Evolutionary conservation across 1,140 invertebrate species (phyloP).

Genomic region (Philotrypesis tridentata): DNA sequence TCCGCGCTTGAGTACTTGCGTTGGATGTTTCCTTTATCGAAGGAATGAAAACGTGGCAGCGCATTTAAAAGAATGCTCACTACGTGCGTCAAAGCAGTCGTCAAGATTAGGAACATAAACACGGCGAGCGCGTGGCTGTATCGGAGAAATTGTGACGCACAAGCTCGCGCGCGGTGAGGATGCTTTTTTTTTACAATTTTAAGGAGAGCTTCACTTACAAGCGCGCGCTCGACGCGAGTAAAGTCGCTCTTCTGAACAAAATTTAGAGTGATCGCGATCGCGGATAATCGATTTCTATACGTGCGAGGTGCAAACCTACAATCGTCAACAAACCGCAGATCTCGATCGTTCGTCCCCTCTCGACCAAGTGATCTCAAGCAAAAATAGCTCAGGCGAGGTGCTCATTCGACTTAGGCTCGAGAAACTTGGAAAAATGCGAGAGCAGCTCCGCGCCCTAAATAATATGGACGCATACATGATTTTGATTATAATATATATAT

Average conservation of each 20-base stretch:
- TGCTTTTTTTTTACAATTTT: too few relatives aligned
- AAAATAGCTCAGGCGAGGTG: conserved; percentile 19
- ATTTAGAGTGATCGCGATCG: too few relatives aligned
- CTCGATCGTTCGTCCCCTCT: too few relatives aligned
- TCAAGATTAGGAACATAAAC: background rate
- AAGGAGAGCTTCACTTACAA: too few relatives aligned
- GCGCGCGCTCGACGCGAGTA: background rate
- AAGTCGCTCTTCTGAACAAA: background rate
- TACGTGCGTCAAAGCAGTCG: background rate
- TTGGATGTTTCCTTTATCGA: background rate
- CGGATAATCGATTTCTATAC: too few relatives aligned
- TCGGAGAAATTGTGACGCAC: background rate
- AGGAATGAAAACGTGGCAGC: background rate
- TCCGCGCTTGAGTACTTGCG: too few relatives aligned
- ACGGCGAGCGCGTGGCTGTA: background rate
- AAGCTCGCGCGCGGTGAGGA: background rate
- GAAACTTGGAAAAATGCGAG: conserved; percentile 37
- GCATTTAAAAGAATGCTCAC: background rate
- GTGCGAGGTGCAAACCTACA: background rate
- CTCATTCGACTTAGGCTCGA: conserved; percentile 46
- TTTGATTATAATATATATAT: background rate
- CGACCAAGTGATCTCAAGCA: too few relatives aligned
- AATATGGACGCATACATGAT: too few relatives aligned
- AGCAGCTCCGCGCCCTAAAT: background rate
- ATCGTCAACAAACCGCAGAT: conserved; percentile 19